Base-by-base conservation (phyloP, 2,888 invertebrate species). In the Lepetodrilus schrolli region DNA sequence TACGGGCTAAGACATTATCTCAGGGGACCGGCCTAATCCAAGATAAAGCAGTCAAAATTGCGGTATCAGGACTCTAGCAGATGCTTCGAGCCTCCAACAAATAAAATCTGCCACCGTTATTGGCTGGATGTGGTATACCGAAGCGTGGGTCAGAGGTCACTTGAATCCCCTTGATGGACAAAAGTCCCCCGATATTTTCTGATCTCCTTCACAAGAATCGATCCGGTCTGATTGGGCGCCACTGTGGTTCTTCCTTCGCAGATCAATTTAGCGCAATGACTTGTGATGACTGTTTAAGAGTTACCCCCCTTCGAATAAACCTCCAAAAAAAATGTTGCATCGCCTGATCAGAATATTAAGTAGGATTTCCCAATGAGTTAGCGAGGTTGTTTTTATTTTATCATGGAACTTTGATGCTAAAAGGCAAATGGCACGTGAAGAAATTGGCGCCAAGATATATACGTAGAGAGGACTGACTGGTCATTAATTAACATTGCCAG, bases 91-190 rank as follows among this genome's bases (percentile, higher is more conserved):
- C 70, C 58, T 36, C 43, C 23, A 58, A 49, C 76, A 58, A 76
- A 72, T 74, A 74, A 73, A 76, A 76, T 69, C 66, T 70, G 66
- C 74, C 74, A 72, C 72, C 70, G 74, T 74, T 75, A 75, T 75
- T 70, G 75, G 72, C 37, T 72, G 58, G 58, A 38, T 48, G 68
- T 68, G 49, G 72, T 75, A 72, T 75, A 75, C 69, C 68, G 75
- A 75, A 75, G 50, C 20, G 20, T 17, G 37, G 75, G 75, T 75
- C 75, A 75, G 47, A 58, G 75, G 72, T 30, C 75, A 51, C 37
- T 37, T 51, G 69, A 65, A 47, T 43, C 43, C 43, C 43, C 68
- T 43, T 68, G 68, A 68, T 68, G 38, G 68, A 43, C 43, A 26
- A 21, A 21, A 30, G 43, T 43, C 43, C 68, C 43, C 30, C 47